Conservation (phyloP, 2,113 vertebrate genomes). For the Prolemur simus region DNA sequence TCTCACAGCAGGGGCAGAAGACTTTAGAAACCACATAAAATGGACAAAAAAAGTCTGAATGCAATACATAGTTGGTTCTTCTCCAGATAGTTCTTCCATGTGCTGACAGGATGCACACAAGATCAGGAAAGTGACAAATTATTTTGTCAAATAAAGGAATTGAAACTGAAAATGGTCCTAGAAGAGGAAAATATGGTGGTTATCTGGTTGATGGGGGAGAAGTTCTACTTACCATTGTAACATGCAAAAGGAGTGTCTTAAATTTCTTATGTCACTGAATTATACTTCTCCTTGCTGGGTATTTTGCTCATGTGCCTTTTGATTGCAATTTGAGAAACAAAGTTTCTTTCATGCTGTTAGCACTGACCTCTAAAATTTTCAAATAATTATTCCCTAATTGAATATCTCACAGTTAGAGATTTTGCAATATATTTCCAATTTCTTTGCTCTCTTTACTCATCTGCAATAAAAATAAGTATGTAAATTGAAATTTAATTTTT, state of each 20-base stretch:
- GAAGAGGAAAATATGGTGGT: background rate
- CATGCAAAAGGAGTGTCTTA: background rate
- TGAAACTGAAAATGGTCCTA: slow-evolving; percentile 47
- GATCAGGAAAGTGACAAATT: background rate
- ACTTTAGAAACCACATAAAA: background rate
- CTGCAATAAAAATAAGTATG: background rate
- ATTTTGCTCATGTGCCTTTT: background rate
- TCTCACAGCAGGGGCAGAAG: fast-evolving
- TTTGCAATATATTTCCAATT: background rate
- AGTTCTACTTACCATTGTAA: background rate
- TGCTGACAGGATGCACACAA: background rate
- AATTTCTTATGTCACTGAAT: background rate
- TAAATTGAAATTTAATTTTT: background rate
- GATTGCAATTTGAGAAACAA: background rate
- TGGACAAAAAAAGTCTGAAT: background rate
- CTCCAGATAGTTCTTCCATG: background rate
- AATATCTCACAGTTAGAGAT: background rate
- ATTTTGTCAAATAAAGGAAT: background rate
- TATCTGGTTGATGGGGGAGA: background rate
- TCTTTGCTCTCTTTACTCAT: background rate
- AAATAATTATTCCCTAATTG: background rate
- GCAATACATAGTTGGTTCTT: background rate
- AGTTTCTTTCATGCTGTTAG: background rate
- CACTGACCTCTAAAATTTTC: background rate
- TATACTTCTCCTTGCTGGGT: background rate